phyloP scores from a whole-genome alignment of 2,113 vertebrate genomes.

The Pedionomus torquatus region DNA sequence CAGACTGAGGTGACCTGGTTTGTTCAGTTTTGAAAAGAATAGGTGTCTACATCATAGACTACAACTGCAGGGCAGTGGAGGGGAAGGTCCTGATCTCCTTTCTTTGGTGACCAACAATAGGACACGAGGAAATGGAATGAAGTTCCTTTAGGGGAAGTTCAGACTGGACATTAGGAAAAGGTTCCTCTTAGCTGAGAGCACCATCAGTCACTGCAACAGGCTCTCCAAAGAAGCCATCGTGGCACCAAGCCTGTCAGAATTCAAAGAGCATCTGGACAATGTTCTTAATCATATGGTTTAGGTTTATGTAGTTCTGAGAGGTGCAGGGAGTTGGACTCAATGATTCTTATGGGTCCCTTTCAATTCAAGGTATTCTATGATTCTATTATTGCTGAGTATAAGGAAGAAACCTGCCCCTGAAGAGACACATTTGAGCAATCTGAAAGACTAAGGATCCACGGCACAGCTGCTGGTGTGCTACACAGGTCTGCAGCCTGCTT shows the following conservation, averaged over 20 bases:
- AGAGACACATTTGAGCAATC: not conserved
- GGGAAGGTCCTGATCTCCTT: no score
- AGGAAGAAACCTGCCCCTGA: fast-evolving
- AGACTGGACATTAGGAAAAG: not conserved
- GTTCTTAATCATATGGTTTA: not conserved
- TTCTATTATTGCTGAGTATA: fast-evolving
- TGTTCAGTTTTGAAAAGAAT: not conserved
- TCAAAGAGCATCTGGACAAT: not conserved
- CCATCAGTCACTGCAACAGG: not conserved
- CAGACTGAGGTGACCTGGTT: not conserved
- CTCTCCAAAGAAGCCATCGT: not conserved
- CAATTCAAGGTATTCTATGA: not conserved
- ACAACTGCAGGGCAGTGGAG: not conserved
- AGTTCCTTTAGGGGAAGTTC: not conserved
- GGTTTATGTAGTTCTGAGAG: not conserved
- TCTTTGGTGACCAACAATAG: not conserved
- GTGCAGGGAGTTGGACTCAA: not conserved
- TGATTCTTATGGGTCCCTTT: not conserved
- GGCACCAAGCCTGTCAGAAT: not conserved
- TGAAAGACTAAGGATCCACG: not conserved
- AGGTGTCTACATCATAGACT: not conserved
- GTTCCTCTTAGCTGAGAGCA: not conserved
- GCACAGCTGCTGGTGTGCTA: fast-evolving
- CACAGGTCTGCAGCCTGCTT: not conserved
- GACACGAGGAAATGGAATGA: not conserved